Conservation (phyloP, 1,140 invertebrate species). For the Cherax destructor region DNA sequence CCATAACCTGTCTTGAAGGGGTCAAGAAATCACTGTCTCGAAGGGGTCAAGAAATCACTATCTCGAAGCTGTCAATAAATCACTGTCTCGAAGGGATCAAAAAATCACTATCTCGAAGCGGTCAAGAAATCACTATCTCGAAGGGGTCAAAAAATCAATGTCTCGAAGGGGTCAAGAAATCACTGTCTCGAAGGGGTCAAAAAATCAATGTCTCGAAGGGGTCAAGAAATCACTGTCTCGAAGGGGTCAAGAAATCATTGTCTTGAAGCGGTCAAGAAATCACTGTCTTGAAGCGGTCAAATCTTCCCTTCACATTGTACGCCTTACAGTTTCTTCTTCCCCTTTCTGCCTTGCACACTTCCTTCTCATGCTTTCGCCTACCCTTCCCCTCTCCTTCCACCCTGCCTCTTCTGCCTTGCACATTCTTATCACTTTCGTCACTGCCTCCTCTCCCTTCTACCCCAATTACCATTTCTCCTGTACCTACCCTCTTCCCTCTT, state of each 20-base stretch:
- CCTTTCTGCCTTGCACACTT: neutral
- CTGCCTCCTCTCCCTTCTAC: neutral
- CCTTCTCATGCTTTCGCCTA: neutral
- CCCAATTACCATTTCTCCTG: neutral
- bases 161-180: too few relatives aligned
- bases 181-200: too few relatives aligned
- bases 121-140: too few relatives aligned
- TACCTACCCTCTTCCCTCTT: neutral
- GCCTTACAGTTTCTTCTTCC: neutral
- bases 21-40: too few relatives aligned
- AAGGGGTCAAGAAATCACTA: neutral
- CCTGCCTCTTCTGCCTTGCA: neutral
- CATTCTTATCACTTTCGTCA: neutral
- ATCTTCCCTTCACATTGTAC: too few relatives aligned
- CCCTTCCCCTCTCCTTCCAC: neutral
- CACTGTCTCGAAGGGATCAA: too few relatives aligned
- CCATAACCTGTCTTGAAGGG: too few relatives aligned
- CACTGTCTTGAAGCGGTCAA: neutral
- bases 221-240: too few relatives aligned
- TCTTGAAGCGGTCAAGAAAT: neutral
- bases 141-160: too few relatives aligned
- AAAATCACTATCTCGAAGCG: too few relatives aligned
- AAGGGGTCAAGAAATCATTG: neutral
- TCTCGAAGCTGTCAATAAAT: neutral
- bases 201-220: too few relatives aligned